Conservation (phyloP, 2,888 invertebrate species). For the Conistra vaccinii region DNA sequence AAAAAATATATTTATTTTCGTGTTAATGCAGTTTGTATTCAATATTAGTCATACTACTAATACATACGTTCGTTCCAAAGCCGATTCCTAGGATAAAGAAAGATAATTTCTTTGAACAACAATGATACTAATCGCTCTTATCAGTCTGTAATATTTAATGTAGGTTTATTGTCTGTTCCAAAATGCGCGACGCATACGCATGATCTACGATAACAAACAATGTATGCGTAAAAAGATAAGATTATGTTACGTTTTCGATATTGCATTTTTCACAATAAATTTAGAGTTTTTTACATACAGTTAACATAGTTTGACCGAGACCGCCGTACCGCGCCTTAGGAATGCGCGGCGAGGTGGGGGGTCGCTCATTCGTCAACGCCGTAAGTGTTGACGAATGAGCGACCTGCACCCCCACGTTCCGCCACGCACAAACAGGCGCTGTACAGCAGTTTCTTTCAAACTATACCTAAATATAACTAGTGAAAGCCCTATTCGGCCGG, state of each 20-base stretch:
- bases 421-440: no score
- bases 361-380: no score
- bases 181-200: conserved; percentile 27
- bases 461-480: neutral
- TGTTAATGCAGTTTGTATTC: neutral
- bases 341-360: no score
- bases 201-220: conserved; percentile 34
- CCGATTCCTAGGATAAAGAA: conserved; percentile 21
- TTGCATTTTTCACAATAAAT: conserved; percentile 1
- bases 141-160: conserved; percentile 38
- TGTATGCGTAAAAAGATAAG: conserved; percentile 21
- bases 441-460: no score
- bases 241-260: neutral
- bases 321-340: no score
- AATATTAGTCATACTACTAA: neutral
- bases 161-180: conserved; percentile 33
- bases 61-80: neutral
- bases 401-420: no score
- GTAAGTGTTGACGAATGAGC: no score
- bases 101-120: conserved; percentile 24
- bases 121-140: conserved; percentile 32
- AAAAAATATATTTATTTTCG: neutral
- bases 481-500: conserved; percentile 34
- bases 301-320: neutral
- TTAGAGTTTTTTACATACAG: neutral